Base-by-base conservation (phyloP, 2,888 invertebrate species). In the Darwinula stevensoni region DNA sequence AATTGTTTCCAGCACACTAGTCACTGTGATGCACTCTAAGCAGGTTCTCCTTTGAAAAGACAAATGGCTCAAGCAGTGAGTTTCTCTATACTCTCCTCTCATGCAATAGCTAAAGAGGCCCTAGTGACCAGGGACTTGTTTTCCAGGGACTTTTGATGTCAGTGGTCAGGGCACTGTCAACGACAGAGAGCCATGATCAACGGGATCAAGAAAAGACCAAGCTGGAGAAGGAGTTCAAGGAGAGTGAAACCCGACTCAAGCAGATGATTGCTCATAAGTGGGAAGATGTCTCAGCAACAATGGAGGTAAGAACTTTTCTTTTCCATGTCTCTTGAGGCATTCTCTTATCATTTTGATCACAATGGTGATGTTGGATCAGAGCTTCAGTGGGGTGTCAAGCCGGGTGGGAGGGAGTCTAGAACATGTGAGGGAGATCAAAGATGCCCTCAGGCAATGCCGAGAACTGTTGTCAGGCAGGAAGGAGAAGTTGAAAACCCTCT, bases 181-280 rank as follows among this genome's bases (percentile, higher is more conserved):
- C 84, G 5, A 82, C 82, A 56, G 82, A 80, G 50, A 82, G 78
- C 3, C 76, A 76, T 47, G 84, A 84, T 47, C 80, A 91, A 47
- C 56, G 78, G 31, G 76, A 88, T 47, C 68, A 76, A 44, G 88
- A 88, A 52, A 82, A 86, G 45, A 69, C 72, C 0, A 78, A 84
- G 47, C 60, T 94, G 31, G 88, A 94, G 52, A 73, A 74, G 41
- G 86, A 86, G 46, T 91, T 74, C 47, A 75, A 75, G 48, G 67
- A 72, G 43, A 82, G 86, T 49, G 91, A 91, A 55, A 67, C 67
- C 36, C 64, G 65, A 41, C 57, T 94, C 3, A 84, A 86, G 46
- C 73, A 78, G 47, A 57, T 88, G 29, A 76, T 94, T 4, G 71
- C 75, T 4, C 49, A 53, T 53, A 40, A 35, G 33, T 35, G 16